Percentiles rank a stretch among this genome's conserved stretches.
Evolutionary conservation across 1,140 invertebrate genomes (phyloP).

Genomic region (Camponotus pennsylvanicus): DNA sequence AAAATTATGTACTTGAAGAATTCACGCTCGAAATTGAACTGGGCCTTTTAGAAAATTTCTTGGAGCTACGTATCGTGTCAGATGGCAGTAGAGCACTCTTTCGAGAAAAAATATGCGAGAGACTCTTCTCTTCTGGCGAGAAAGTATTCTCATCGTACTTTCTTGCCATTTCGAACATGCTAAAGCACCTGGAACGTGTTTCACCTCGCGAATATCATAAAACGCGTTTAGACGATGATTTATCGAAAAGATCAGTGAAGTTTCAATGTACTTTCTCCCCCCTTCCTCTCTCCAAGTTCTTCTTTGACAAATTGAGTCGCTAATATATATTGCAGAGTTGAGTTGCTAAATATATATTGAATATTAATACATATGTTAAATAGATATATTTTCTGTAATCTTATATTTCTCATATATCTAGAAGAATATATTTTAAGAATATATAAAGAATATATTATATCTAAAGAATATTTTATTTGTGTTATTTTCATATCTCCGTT

Average conservation of each 20-base stretch:
- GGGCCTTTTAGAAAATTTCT: neutral
- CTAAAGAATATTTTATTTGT: neutral
- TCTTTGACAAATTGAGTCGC: neutral
- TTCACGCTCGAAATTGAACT: neutral
- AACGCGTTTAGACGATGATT: neutral
- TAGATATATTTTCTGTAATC: neutral
- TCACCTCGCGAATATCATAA: neutral
- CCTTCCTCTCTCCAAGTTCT: neutral
- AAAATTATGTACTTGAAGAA: neutral
- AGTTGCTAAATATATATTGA: neutral
- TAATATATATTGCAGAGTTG: neutral
- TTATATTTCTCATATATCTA: neutral
- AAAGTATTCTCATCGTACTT: slow-evolving; percentile 17
- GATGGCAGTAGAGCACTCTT: too few relatives aligned
- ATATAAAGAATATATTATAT: neutral
- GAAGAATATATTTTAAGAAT: neutral
- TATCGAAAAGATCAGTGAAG: too few relatives aligned
- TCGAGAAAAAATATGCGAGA: neutral
- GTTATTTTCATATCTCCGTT: neutral
- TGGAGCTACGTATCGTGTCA: too few relatives aligned
- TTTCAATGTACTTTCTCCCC: neutral
- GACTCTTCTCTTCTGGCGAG: neutral
- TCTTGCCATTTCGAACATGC: slow-evolving; percentile 29
- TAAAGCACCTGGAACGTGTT: slow-evolving; percentile 29
- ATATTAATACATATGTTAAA: neutral